These are phyloP conservation scores for Potamarius usumacintae DNA, from an alignment of 2,113 vertebrate species.

Conservation along the genomic window DNA sequence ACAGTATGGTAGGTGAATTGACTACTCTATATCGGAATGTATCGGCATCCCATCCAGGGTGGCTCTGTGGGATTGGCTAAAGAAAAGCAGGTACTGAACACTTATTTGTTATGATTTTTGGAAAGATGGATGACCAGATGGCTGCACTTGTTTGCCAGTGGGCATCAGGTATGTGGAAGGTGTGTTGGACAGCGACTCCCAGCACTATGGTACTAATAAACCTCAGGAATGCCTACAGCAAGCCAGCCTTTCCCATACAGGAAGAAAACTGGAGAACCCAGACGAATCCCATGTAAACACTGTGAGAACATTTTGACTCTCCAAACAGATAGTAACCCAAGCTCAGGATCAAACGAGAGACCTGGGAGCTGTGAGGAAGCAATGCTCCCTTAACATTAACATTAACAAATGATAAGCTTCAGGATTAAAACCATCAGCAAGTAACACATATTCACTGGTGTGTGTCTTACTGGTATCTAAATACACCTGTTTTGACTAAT, in stretches of 20 bases:
- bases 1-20: neutral
- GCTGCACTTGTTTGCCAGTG: neutral
- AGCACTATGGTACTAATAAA: constrained; percentile 18
- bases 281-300: neutral
- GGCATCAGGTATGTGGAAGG: constrained; percentile 32
- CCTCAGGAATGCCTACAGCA: constrained; percentile 11
- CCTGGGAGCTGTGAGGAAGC: neutral
- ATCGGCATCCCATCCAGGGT: neutral
- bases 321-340: neutral
- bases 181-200: constrained; percentile 16
- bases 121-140: constrained; percentile 42
- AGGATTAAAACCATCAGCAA: neutral
- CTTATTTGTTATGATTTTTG: constrained; percentile 24
- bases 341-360: neutral
- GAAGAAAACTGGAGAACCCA: neutral
- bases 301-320: neutral
- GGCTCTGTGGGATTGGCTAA: neutral
- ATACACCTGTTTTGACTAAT: neutral
- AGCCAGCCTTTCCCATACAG: neutral
- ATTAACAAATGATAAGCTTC: neutral
- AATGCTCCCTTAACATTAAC: neutral
- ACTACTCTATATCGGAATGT: too few species aligned
- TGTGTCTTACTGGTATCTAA: neutral
- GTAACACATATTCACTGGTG: neutral
- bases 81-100: constrained; percentile 12